Base-by-base conservation (phyloP, 1,140 invertebrate species). In the Magallana gigas region DNA sequence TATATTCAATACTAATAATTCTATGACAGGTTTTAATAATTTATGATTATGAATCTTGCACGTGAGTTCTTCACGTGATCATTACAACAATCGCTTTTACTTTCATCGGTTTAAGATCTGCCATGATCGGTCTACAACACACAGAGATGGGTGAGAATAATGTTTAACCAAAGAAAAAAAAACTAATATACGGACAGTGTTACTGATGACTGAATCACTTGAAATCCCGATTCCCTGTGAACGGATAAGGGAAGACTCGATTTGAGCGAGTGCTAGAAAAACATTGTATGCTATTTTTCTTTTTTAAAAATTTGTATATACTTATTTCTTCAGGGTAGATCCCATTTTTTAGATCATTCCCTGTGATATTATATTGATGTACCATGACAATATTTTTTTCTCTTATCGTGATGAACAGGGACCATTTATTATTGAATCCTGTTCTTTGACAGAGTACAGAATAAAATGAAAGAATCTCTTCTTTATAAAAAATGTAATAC, bases 221-320 rank as follows among this genome's bases (percentile, higher is more conserved):
- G 68, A 76, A 76, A 76, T 76, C 68, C 68, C 36, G 23, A 23
- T 23, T 76, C 68, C 68, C 68, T 76, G 68, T 76, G 68, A 76
- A 36, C 12, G 36, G 36, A 48, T 48, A 48, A 48, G 36, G 36
- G 36, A 76, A 76, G 68, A 29, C 68, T 29, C 68, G 68, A 76
- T 12, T 11, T 29, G 68, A 76, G 36, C 68, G 68, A 76, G 68
- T 76, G 68, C 68, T 76, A 76, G 8, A 36, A 76, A 76, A 76
- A 48, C 36, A 11, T 29, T 76, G 36, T 76, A 76, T 76, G 23
- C 23, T 76, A 76, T 76, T 29, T 76, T 76, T 76, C n/a, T 76
- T 76, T 29, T 76, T 76, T 76, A 12, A 36, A 29, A 76, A 76
- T 29, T 76, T 76, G 68, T 76, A 76, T 29, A 76, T 76, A 76